phyloP scores from a whole-genome alignment of 2,113 vertebrate genomes.

The Nesoenas mayeri region DNA sequence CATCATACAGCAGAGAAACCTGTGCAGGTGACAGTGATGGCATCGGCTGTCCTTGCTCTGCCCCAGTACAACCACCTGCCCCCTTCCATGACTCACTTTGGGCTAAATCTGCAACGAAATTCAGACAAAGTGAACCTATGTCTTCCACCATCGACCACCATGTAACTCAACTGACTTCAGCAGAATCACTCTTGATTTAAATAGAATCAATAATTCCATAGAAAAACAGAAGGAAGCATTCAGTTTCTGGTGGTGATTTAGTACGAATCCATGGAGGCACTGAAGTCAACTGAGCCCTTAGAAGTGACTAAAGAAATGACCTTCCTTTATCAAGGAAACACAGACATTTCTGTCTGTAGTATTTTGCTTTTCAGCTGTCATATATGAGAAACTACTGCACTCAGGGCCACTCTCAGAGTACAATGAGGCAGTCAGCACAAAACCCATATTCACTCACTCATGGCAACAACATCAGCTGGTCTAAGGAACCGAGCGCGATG shows the following conservation, averaged over 20 bases:
- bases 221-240: not conserved
- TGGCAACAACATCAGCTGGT: not conserved
- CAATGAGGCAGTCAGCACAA: not conserved
- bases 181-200: not conserved
- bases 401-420: not conserved
- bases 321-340: conserved; percentile 23
- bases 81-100: not conserved
- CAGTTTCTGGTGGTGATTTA: not conserved
- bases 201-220: conserved; percentile 7
- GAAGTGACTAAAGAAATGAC: not conserved
- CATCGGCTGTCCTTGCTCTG: not conserved
- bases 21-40: rapidly evolving
- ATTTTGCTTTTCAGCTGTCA: conserved; percentile 1
- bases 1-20: not conserved
- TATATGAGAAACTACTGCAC: not conserved
- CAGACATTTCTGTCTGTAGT: conserved; percentile 40
- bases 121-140: not conserved
- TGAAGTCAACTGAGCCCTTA: not conserved
- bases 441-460: not conserved
- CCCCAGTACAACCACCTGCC: not conserved
- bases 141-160: not conserved
- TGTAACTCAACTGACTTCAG: not conserved
- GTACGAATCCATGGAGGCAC: not conserved
- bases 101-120: not conserved
- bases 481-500: rapidly evolving